phyloP scores from a whole-genome alignment of 2,113 vertebrate genomes.

The human (Homo sapiens) region GRCh38 chr15:93420501-93421000 shows the following conservation, averaged over 20 bases:
- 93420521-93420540: not conserved
- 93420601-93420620: not conserved
- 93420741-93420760: not conserved
- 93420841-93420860: not conserved
- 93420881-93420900: not conserved
- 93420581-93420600: not conserved
- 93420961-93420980: not conserved
- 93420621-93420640: not conserved
- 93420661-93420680: not conserved
- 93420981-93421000: not conserved
- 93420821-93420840: no score
- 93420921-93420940: not conserved
- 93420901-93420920: not conserved
- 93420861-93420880: not conserved
- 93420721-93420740: not conserved
- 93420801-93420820: not conserved
- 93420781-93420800: not conserved
- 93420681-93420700: not conserved
- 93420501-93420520: not conserved
- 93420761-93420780: fast-evolving
- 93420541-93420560: not conserved
- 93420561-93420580: not conserved
- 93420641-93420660: not conserved
- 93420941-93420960: not conserved
- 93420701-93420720: not conserved